These are phyloP conservation scores for Strix aluco DNA, from an alignment of 2,113 vertebrate genomes.

Conservation along the genomic window DNA sequence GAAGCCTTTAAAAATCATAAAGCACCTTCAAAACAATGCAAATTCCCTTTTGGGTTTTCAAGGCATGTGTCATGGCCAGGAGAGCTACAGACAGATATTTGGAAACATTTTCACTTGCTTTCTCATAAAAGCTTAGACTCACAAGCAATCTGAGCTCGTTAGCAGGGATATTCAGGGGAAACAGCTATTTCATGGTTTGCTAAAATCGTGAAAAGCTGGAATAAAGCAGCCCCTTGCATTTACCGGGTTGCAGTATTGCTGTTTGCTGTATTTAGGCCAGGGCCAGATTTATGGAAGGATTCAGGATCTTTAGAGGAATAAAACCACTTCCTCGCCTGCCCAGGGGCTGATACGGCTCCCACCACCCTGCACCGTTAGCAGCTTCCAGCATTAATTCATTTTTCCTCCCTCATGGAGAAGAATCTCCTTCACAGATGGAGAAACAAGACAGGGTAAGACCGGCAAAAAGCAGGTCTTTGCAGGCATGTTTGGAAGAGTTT, in stretches of 20 bases:
- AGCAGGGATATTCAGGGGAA: neutral
- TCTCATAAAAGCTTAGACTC: neutral
- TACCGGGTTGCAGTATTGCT: neutral
- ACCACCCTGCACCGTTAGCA: neutral
- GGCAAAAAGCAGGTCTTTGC: neutral
- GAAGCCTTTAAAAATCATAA: neutral
- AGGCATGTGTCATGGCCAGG: neutral
- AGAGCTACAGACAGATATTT: neutral
- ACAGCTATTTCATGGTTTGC: neutral
- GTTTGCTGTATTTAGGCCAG: neutral
- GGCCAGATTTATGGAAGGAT: neutral
- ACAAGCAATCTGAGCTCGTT: neutral
- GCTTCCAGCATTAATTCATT: neutral
- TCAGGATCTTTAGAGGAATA: neutral
- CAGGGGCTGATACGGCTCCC: neutral
- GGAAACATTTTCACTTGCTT: neutral
- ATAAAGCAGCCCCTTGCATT: neutral
- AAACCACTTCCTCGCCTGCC: neutral
- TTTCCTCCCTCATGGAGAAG: neutral
- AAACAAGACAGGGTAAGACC: neutral
- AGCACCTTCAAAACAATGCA: neutral
- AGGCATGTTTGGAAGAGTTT: neutral
- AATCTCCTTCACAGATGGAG: neutral
- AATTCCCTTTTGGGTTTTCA: neutral
- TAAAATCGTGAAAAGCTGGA: neutral